Percentiles rank a stretch among this genome's conserved stretches.
Evolutionary conservation across 2,888 invertebrate species (phyloP).

Genomic region (Caenorhabditis macrosperma): DNA sequence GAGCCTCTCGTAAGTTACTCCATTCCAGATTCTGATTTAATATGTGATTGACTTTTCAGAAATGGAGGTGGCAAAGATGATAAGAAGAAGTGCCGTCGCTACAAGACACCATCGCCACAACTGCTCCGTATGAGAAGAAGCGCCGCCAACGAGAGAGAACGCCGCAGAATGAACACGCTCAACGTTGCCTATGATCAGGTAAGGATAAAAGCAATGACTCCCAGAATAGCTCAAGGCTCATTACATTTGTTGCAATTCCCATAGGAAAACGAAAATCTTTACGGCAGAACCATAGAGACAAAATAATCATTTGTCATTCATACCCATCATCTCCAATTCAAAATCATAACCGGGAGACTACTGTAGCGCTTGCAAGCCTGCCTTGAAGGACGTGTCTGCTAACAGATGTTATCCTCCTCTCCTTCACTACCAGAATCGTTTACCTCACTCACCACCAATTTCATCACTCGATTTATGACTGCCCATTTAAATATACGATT

Average conservation of each 20-base stretch:
- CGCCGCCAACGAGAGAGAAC: constrained; percentile 78
- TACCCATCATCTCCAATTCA: constrained; percentile 36
- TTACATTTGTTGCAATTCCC: no score
- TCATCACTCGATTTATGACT: constrained; percentile 44
- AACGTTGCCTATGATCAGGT: constrained; percentile 80
- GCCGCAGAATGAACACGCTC: constrained; percentile 78
- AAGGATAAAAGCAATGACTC: no score
- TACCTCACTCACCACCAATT: constrained; percentile 52
- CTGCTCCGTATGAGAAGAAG: constrained; percentile 71
- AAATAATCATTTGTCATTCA: constrained; percentile 35
- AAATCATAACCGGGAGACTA: constrained; percentile 50
- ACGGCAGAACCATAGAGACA: no score
- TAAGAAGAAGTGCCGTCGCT: constrained; percentile 68
- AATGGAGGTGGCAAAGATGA: constrained; percentile 52
- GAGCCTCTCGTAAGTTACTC: constrained; percentile 31
- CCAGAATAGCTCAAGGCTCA: no score
- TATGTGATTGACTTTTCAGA: constrained; percentile 30
- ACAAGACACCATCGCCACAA: constrained; percentile 79
- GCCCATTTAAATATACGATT: constrained; percentile 29
- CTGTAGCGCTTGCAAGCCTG: constrained; percentile 41
- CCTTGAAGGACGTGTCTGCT: constrained; percentile 51
- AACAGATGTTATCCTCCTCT: constrained; percentile 59
- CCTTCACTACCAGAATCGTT: constrained; percentile 31
- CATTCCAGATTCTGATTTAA: not conserved
- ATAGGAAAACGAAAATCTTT: not conserved